Evolutionary conservation across 2,113 vertebrate species (phyloP).

Genomic region (Pyrgilauda ruficollis): DNA sequence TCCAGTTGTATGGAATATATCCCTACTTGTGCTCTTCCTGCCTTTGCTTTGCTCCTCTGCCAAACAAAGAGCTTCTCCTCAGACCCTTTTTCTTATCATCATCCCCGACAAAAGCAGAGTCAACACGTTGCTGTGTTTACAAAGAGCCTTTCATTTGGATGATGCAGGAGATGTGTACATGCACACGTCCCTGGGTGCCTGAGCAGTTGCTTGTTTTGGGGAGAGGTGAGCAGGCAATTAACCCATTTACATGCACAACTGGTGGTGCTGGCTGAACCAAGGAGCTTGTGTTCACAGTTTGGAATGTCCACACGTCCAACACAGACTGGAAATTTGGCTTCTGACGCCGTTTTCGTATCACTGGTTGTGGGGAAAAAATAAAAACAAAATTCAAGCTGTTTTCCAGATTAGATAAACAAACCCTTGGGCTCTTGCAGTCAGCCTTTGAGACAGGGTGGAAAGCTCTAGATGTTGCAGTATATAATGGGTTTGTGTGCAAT

Average conservation of each 20-base stretch:
- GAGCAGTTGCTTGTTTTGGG: neutral
- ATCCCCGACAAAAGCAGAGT: neutral
- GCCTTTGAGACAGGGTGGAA: neutral
- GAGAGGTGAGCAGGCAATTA: neutral
- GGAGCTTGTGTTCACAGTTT: neutral
- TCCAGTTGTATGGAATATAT: neutral
- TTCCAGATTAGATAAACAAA: conserved; percentile 17
- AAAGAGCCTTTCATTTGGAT: neutral
- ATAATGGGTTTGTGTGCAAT: neutral
- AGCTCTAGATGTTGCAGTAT: neutral
- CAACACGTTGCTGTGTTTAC: neutral
- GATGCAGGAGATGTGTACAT: neutral
- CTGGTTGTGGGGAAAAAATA: neutral
- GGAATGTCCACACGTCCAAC: neutral
- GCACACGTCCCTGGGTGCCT: neutral
- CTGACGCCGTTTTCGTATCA: neutral
- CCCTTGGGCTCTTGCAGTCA: neutral
- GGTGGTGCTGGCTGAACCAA: neutral
- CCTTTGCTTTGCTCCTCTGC: neutral
- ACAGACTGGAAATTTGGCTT: neutral
- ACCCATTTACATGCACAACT: neutral
- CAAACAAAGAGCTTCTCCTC: neutral
- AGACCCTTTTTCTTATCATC: neutral
- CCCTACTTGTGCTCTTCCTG: neutral
- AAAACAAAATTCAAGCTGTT: neutral